Evolutionary conservation across 2,797 vertebrate genomes (phyloP).

Genomic region (Eurystomus glaucurus): DNA sequence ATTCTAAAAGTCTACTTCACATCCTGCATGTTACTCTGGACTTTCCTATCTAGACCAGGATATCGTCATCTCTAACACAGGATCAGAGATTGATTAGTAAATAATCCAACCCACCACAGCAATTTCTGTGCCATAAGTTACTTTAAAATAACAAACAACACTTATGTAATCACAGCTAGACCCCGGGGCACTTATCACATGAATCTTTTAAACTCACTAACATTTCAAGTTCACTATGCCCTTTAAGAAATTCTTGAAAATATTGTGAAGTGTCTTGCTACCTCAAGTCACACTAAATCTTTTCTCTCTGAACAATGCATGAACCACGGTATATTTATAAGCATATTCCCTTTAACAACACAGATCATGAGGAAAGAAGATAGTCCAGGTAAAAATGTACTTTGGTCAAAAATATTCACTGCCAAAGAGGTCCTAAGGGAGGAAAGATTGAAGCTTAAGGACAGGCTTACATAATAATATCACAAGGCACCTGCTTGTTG

Average conservation of each 20-base stretch:
- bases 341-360: background rate
- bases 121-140: constrained; percentile 3
- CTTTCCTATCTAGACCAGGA: background rate
- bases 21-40: background rate
- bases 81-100: background rate
- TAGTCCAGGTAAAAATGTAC: background rate
- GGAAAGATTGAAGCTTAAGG: background rate
- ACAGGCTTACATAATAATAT: constrained; percentile 17
- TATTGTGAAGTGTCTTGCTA: background rate
- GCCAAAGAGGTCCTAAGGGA: background rate
- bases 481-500: background rate
- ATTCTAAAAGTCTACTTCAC: background rate
- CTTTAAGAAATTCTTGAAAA: constrained; percentile 28
- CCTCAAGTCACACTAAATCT: background rate
- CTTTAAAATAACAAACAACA: constrained; percentile 45
- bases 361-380: background rate
- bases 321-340: background rate
- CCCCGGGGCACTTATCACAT: constrained; percentile 38
- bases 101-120: constrained; percentile 5
- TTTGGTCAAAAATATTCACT: constrained; percentile 3
- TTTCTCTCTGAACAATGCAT: background rate
- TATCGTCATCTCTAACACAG: background rate
- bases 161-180: background rate
- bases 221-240: constrained; percentile 38
- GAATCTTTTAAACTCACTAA: constrained; percentile 54